Conservation (phyloP, 53 echinoderm and acorn worm species). For the Paracentrotus lividus region DNA sequence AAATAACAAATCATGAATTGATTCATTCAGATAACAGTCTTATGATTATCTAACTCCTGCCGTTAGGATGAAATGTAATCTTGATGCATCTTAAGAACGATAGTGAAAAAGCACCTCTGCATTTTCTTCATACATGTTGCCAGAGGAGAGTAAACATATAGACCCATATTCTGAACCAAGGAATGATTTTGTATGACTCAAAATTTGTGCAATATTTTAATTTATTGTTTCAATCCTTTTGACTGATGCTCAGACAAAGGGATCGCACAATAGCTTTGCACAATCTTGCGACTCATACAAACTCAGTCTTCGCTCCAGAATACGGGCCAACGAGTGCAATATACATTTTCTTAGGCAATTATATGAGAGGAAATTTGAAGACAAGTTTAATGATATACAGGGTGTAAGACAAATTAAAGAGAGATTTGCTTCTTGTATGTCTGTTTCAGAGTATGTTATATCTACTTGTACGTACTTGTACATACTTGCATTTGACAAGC, state of each 20-base stretch:
- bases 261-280: too few relatives aligned
- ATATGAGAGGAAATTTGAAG: background rate
- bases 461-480: background rate
- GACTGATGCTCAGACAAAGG: background rate
- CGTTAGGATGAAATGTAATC: background rate
- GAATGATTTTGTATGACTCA: too few relatives aligned
- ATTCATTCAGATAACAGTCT: too few relatives aligned
- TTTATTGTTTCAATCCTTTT: background rate
- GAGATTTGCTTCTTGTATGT: background rate
- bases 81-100: background rate
- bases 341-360: background rate
- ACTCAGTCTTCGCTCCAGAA: background rate
- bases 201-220: too few relatives aligned
- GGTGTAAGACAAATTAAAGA: background rate
- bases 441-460: background rate
- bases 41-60: background rate
- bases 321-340: background rate
- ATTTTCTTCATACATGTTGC: too few relatives aligned
- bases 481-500: background rate
- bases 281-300: background rate
- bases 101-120: too few relatives aligned
- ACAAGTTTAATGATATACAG: background rate
- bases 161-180: too few relatives aligned
- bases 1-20: too few relatives aligned
- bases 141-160: too few relatives aligned